A percentile compares a stretch with the other conserved stretches of the same genome.
These are phyloP conservation scores for Cyanoramphus novaezelandiae DNA, from an alignment of 2,113 vertebrate species.

Conservation along the genomic window DNA sequence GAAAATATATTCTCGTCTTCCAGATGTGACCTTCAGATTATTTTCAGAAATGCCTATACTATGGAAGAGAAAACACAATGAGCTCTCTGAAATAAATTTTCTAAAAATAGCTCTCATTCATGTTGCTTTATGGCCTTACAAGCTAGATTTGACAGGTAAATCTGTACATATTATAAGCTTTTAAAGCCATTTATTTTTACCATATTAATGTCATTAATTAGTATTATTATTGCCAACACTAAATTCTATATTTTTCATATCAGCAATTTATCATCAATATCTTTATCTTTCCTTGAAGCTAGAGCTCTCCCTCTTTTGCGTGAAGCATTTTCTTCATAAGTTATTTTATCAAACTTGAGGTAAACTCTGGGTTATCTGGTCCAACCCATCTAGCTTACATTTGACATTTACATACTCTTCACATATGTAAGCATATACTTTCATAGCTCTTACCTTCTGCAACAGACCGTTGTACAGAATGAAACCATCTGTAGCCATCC, in stretches of 20 bases:
- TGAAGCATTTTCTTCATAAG: background rate
- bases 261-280: background rate
- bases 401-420: background rate
- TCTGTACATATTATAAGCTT: background rate
- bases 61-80: background rate
- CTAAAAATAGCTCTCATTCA: background rate
- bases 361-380: background rate
- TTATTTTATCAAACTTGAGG: background rate
- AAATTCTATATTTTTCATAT: background rate
- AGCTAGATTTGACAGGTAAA: background rate
- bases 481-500: constrained; percentile 23
- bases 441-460: background rate
- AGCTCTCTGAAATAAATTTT: background rate
- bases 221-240: background rate
- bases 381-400: background rate
- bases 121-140: background rate
- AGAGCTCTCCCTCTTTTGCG: background rate
- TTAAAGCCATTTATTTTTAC: background rate
- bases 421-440: background rate
- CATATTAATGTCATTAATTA: background rate
- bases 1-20: constrained; percentile 46
- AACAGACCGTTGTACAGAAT: background rate
- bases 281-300: background rate
- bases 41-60: constrained; percentile 22
- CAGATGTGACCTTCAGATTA: constrained; percentile 51